phyloP scores from a whole-genome alignment of 2,797 vertebrate species.

The Pogonophryne albipinna region DNA sequence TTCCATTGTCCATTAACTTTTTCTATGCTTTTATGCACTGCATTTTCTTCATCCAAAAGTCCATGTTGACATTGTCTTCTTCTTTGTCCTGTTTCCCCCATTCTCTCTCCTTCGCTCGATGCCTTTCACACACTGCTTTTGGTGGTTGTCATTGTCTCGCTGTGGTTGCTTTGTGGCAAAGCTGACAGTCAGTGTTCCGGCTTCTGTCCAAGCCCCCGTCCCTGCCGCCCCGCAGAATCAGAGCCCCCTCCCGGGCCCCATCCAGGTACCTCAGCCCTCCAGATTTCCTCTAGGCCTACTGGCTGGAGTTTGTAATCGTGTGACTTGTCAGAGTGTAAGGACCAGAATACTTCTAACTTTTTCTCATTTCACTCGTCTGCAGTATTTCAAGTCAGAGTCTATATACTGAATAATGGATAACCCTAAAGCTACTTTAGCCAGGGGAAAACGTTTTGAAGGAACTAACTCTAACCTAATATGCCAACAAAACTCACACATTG shows the following conservation, averaged over 20 bases:
- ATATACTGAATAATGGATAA: neutral
- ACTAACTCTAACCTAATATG: neutral
- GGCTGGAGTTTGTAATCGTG: conserved; percentile 88
- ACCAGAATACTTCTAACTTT: conserved; percentile 67
- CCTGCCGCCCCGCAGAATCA: conserved; percentile 24
- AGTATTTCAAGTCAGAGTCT: conserved; percentile 4
- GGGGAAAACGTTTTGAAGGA: neutral
- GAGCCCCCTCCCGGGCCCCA: conserved; percentile 82
- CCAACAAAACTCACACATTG: neutral
- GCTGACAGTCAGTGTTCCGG: conserved; percentile 84
- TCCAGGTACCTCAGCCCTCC: conserved; percentile 88
- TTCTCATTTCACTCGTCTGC: conserved; percentile 9
- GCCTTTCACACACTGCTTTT: conserved; percentile 46
- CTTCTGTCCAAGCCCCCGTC: conserved; percentile 44
- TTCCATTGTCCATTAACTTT: neutral
- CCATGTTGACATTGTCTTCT: conserved; percentile 44
- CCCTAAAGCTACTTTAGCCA: neutral
- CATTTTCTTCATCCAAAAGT: conserved; percentile 15
- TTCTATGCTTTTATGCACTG: conserved; percentile 7
- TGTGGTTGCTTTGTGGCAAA: conserved; percentile 75
- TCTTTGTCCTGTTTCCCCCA: conserved; percentile 16
- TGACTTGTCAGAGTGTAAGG: conserved; percentile 91
- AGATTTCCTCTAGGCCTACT: conserved; percentile 82
- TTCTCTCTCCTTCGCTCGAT: conserved; percentile 49
- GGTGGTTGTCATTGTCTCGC: conserved; percentile 64